Evolutionary conservation across 64 coral and sea anemone genomes (phyloP), one percentile per base, ranked within the genome.

Genomic region (Pocillopora damicornis): DNA sequence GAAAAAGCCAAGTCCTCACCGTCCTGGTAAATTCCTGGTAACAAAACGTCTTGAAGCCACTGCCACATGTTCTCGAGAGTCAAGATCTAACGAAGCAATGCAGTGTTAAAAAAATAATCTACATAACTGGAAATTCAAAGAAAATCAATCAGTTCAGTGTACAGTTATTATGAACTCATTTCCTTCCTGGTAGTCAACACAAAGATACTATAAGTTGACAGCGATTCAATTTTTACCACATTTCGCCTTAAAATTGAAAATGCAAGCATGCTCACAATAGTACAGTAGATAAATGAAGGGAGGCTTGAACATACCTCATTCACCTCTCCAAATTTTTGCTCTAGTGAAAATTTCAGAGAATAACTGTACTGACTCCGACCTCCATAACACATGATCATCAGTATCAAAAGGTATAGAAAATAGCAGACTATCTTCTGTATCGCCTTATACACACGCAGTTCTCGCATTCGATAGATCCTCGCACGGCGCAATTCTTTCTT

Each of bases 351-450:
- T 4, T 77, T 56, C 45, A 79, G 15, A 37, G 58, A 18, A 37
- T 61, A 86, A 36, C 81, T 37, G 2, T 51, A 16, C 51, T 85
- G 73, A 62, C 78, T 79, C 2, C 80, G 79, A 35, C 73, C 63
- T 25, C 79, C 89, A 58, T 91, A 86, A 67, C 67, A 75, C 26
- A 85, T 82, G 11, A 74, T 76, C 57, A 77, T 62, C 59, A 91
- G 51, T 23, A 83, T 86, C 36, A 80, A 82, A 0, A 91, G 58
- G 58, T 91, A 91, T 14, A 64, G 12, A 60, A 91, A 11, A 30
- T 76, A 86, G 64, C 73, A 15, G 37, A 86, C 35, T 22, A 91
- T 66, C 57, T 86, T 82, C n/a, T 35, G 34, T 63, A 91, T 65
- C 25, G 69, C 81, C 5, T 15, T 9, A 6, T 76, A 66, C 59